A percentile compares a stretch with the other conserved stretches of the same genome.
Evolutionary conservation across 2,797 vertebrate species (phyloP).

Genomic region (Gephyroberyx darwinii): DNA sequence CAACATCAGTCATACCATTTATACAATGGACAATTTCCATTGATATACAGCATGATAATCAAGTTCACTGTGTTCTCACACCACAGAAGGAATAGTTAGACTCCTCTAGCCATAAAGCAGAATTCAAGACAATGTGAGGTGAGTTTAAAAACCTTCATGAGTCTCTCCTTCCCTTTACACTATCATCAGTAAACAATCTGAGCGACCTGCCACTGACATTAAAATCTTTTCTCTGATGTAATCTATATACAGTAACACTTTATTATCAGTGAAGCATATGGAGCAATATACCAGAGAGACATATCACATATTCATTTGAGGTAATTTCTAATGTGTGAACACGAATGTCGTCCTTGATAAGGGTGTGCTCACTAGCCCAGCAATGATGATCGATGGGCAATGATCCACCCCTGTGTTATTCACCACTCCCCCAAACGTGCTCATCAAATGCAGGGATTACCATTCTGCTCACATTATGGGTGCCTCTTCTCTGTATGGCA

Average conservation of each 20-base stretch:
- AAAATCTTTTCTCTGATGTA: constrained; percentile 27
- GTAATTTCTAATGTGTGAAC: constrained; percentile 71
- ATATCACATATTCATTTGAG: constrained; percentile 58
- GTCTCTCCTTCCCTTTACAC: constrained; percentile 1
- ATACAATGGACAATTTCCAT: constrained; percentile 44
- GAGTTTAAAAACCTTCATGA: background rate
- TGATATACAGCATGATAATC: constrained; percentile 38
- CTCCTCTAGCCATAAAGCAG: background rate
- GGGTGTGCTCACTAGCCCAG: constrained; percentile 57
- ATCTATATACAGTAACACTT: constrained; percentile 41
- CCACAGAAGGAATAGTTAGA: background rate
- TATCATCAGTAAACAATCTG: background rate
- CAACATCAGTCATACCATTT: constrained; percentile 62
- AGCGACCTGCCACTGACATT: constrained; percentile 5
- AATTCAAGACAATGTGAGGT: background rate
- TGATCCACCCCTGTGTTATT: constrained; percentile 53
- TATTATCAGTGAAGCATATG: constrained; percentile 45
- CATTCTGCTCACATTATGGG: constrained; percentile 48
- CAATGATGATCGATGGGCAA: constrained; percentile 68
- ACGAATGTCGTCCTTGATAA: constrained; percentile 66
- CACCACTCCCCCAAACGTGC: constrained; percentile 41
- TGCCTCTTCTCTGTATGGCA: constrained; percentile 25
- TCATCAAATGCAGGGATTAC: constrained; percentile 46
- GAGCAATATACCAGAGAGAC: constrained; percentile 41
- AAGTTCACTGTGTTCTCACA: background rate